Evolutionary conservation across 2,797 vertebrate species (phyloP).

Genomic region (Xenentodon cancila): DNA sequence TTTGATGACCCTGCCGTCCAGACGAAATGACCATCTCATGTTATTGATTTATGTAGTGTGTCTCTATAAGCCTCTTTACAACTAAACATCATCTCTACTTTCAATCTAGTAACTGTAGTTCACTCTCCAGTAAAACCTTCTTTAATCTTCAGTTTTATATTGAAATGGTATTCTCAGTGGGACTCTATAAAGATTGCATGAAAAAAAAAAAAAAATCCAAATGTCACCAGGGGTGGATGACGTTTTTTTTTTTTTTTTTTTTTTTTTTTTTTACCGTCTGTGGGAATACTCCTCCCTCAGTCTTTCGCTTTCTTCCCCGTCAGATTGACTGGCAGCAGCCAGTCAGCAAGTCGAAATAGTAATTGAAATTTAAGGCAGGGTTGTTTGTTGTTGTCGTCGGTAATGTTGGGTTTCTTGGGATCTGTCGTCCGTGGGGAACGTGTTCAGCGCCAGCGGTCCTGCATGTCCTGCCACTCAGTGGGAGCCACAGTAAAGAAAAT

Average conservation of each 20-base stretch:
- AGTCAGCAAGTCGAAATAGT: slow-evolving; percentile 59
- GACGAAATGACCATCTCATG: too few relatives aligned
- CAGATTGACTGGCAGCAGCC: slow-evolving; percentile 66
- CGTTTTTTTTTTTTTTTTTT: too few relatives aligned
- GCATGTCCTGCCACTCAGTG: slow-evolving; percentile 71
- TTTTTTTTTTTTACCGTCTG: slow-evolving; percentile 27
- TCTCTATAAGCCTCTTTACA: too few relatives aligned
- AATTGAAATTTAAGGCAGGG: slow-evolving; percentile 74
- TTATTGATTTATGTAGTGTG: too few relatives aligned
- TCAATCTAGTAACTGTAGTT: too few relatives aligned
- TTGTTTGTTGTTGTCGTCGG: slow-evolving; percentile 58
- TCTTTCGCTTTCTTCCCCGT: slow-evolving; percentile 31
- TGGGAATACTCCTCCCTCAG: slow-evolving; percentile 45
- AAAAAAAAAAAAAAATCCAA: slow-evolving; percentile 1
- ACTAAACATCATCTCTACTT: too few relatives aligned
- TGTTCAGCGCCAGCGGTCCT: slow-evolving; percentile 64
- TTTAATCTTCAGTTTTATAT: too few relatives aligned
- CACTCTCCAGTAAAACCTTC: too few relatives aligned
- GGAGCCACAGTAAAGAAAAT: slow-evolving; percentile 7
- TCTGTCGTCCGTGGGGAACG: slow-evolving; percentile 62
- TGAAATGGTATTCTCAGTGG: too few relatives aligned
- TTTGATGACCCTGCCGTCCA: too few relatives aligned
- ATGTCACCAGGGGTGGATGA: not conserved
- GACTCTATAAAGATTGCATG: not conserved
- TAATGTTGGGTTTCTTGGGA: slow-evolving; percentile 60